A percentile compares a stretch with the other conserved stretches of the same genome.
phyloP scores from a whole-genome alignment of 2,888 invertebrate species.

The Aphelenchoides bicaudatus region DNA sequence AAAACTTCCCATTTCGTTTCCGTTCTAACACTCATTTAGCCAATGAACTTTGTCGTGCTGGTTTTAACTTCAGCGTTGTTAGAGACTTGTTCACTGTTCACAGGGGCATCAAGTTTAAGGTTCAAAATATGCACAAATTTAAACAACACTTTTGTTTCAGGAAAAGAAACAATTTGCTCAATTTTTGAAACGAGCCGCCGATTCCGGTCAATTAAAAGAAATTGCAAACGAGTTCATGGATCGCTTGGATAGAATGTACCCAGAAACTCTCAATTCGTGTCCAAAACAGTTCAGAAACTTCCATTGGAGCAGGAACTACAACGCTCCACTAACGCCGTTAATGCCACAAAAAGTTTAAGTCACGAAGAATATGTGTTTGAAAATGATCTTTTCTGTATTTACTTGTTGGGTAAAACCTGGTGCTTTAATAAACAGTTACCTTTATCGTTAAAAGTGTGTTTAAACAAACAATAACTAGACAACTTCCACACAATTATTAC shows the following conservation, averaged over 20 bases:
- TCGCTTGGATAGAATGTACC: constrained; percentile 21
- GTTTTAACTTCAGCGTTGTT: constrained; percentile 20
- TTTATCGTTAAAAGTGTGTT: no score
- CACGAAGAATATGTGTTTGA: no score
- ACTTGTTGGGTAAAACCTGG: no score
- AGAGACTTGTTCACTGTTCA: constrained; percentile 28
- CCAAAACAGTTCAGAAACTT: constrained; percentile 10
- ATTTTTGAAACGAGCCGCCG: neutral
- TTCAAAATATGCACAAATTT: no score
- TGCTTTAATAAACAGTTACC: no score
- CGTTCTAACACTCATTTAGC: constrained; percentile 26
- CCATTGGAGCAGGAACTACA: constrained; percentile 2
- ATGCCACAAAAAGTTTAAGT: no score
- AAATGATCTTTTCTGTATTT: no score
- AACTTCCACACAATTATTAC: no score
- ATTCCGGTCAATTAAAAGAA: constrained; percentile 9
- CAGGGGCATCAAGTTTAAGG: constrained; percentile 21
- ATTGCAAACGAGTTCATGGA: neutral
- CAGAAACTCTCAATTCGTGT: constrained; percentile 2
- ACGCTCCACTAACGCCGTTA: neutral
- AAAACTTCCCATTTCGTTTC: constrained; percentile 20
- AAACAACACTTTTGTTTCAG: no score
- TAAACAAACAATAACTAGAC: no score
- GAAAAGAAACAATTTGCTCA: constrained; percentile 1
- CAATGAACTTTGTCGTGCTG: constrained; percentile 16